Percentiles rank a stretch among this genome's conserved stretches.
phyloP scores from a whole-genome alignment of 1,140 invertebrate genomes.

The Panulirus ornatus region DNA sequence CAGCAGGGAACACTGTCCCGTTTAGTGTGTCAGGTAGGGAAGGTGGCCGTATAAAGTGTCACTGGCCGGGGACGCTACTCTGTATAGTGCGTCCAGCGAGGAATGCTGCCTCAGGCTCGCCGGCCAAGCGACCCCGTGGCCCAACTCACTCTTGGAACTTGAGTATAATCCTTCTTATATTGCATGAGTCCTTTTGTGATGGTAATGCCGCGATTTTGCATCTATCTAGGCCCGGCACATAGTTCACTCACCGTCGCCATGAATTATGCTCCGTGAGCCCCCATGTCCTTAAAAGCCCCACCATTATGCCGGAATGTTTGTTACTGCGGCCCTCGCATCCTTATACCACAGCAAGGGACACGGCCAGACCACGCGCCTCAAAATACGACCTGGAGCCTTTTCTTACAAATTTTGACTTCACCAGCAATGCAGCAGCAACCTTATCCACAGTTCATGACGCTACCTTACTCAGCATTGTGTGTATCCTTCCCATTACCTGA shows the following conservation, averaged over 20 bases:
- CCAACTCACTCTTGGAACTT: not conserved
- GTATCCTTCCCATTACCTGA: too few species aligned
- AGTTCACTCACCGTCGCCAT: conserved; percentile 15
- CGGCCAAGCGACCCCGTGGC: not conserved
- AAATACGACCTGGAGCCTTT: too few species aligned
- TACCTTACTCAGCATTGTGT: too few species aligned
- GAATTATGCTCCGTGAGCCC: conserved; percentile 31
- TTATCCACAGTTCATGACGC: too few species aligned
- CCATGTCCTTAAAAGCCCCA: conserved; percentile 29
- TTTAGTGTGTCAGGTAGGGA: conserved; percentile 2
- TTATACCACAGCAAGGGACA: too few species aligned
- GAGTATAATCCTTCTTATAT: conserved; percentile 55
- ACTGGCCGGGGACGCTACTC: too few species aligned
- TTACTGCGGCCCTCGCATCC: not conserved
- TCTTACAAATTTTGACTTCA: too few species aligned
- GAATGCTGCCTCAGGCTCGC: not conserved
- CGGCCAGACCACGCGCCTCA: too few species aligned
- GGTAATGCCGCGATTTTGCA: conserved; percentile 38
- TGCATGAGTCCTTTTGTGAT: conserved; percentile 47
- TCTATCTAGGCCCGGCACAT: not conserved
- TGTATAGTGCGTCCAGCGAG: not conserved
- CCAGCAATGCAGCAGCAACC: too few species aligned
- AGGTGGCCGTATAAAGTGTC: not conserved
- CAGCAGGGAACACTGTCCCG: not conserved
- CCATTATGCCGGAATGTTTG: not conserved